Evolutionary conservation across 2,888 invertebrate species (phyloP), one percentile per base, ranked within the genome.

Genomic region (Poecilobothrus nobilitatus): DNA sequence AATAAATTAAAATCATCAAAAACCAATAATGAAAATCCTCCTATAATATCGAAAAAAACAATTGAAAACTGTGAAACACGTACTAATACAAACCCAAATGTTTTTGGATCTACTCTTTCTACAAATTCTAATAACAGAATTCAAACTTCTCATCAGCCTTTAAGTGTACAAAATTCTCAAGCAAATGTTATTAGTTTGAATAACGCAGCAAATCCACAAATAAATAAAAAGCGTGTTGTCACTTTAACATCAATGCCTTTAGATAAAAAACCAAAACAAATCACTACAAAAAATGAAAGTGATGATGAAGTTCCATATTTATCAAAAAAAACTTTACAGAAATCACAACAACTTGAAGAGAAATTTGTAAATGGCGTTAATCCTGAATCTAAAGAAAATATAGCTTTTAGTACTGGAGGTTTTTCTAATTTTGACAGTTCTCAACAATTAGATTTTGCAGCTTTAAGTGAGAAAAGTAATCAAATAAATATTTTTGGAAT

Each of bases 291-390:
- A 27, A 73, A 73, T 65, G 75, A 78, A 68, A 71, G 75, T 65
- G 78, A 78, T 27, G 79, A 80, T 66, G 77, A 79, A 68, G 78
- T 80, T 73, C 81, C 81, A 44, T 81, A 79, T 75, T 75, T 81
- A 44, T 78, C 79, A n/a, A 76, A 79, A 68, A 89, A 88, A 78
- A 88, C 88, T 33, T 75, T 79, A n/a, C 73, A 78, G 20, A 79
- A 78, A 70, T 79, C 77, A 68, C 78, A 76, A 71, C 71, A 77
- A 72, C 67, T 78, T 63, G 76, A 77, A 70, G 73, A 75, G 66
- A 75, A 71, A 66, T 67, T 68, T 27, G 53, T 63, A 44, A 66
- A 63, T 33, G 67, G 63, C 53, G 66, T 65, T 61, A 66, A 15
- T n/a, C 53, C 53, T 6, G 68, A 71, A 22, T 61, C 70, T 0